Conservation (phyloP, 2,888 invertebrate genomes). For the Spialia ferax region DNA sequence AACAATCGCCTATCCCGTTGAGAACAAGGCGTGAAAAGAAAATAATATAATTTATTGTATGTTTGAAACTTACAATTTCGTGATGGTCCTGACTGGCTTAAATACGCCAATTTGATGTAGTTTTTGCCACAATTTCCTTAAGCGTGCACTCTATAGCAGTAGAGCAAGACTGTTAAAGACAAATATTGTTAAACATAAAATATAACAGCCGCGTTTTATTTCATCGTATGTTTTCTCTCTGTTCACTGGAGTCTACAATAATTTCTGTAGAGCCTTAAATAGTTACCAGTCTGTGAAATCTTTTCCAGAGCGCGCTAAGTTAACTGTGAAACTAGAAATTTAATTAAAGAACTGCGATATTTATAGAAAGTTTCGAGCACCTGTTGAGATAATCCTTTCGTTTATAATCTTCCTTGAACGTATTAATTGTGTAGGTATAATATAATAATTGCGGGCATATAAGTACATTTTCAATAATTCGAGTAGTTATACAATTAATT, state of each 20-base stretch:
- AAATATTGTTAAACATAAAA: neutral
- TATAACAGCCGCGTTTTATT: neutral
- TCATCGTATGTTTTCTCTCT: slow-evolving; percentile 12
- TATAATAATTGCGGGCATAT: no score
- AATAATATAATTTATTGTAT: no score
- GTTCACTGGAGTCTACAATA: slow-evolving; percentile 37
- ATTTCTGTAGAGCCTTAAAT: slow-evolving; percentile 36
- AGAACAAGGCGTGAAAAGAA: no score
- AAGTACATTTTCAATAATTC: no score
- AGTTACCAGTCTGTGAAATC: slow-evolving; percentile 44
- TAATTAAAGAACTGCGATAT: slow-evolving; percentile 17
- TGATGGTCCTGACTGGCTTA: no score
- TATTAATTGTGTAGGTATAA: no score
- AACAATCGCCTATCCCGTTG: no score
- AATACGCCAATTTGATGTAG: no score
- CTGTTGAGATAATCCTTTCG: neutral
- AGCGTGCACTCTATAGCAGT: no score
- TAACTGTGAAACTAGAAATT: slow-evolving; percentile 34
- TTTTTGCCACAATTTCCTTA: no score
- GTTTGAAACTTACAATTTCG: no score
- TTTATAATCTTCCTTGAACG: neutral
- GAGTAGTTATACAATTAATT: no score
- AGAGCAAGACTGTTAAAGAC: neutral
- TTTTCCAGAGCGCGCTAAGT: slow-evolving; percentile 41
- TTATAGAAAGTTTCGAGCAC: neutral